Evolutionary conservation across 2,797 vertebrate genomes (phyloP).

Genomic region (Aplochiton taeniatus): DNA sequence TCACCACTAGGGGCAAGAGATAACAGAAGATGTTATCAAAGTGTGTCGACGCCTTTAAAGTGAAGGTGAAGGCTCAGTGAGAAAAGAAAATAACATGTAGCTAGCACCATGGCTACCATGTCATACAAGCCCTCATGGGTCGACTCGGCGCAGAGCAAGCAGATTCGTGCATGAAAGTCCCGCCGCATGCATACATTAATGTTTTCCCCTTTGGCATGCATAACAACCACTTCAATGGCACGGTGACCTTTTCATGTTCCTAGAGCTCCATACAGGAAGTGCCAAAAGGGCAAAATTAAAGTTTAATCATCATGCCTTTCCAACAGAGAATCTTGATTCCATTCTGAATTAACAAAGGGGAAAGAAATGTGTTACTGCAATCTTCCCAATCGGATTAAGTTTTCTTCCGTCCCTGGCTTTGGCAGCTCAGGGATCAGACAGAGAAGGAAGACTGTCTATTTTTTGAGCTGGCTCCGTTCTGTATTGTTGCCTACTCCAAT

Average conservation of each 20-base stretch:
- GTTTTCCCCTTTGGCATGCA: conserved; percentile 28
- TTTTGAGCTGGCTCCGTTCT: conserved; percentile 17
- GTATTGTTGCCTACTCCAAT: conserved; percentile 7
- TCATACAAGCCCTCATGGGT: conserved; percentile 44
- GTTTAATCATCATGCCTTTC: conserved; percentile 50
- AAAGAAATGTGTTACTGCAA: conserved; percentile 25
- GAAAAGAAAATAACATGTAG: conserved; percentile 19
- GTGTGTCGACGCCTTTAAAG: conserved; percentile 23
- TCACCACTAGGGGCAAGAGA: not conserved
- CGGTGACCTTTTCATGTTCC: conserved; percentile 45
- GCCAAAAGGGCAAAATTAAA: conserved; percentile 41
- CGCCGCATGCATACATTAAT: conserved; percentile 46
- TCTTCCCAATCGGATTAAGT: conserved; percentile 37
- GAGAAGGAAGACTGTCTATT: conserved; percentile 32
- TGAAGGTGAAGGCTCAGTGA: conserved; percentile 21
- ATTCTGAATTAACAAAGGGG: conserved; percentile 9
- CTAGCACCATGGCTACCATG: conserved; percentile 36
- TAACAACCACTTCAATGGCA: conserved; percentile 26
- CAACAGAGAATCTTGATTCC: conserved; percentile 42
- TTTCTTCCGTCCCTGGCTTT: conserved; percentile 31
- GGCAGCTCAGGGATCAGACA: conserved; percentile 43
- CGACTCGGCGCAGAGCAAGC: conserved; percentile 10
- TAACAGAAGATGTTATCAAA: conserved; percentile 22
- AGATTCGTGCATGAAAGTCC: conserved; percentile 33
- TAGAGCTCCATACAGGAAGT: conserved; percentile 4